Percentiles rank a stretch among this genome's conserved stretches.
phyloP scores from a whole-genome alignment of 2,113 vertebrate genomes.

The Pelobates fuscus region DNA sequence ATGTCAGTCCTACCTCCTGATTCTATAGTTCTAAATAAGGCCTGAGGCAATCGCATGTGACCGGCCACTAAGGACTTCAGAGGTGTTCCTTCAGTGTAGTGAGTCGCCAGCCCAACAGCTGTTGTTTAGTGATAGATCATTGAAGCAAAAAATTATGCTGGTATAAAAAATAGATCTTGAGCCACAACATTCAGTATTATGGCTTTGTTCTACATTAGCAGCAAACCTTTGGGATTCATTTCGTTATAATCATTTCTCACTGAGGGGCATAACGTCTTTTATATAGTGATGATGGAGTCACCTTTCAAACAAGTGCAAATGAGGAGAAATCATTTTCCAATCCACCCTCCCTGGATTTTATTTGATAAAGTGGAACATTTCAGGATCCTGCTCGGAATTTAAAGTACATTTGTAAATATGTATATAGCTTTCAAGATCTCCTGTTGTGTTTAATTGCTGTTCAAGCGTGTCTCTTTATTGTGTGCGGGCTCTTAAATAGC shows the following conservation, averaged over 20 bases:
- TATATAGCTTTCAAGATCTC: conserved; percentile 31
- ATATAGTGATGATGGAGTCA: conserved; percentile 76
- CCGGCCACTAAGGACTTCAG: conserved; percentile 64
- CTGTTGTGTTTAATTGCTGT: conserved; percentile 55
- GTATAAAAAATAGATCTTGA: conserved; percentile 81
- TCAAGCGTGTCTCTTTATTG: conserved; percentile 7
- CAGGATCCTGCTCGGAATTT: conserved; percentile 57
- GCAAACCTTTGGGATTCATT: conserved; percentile 79
- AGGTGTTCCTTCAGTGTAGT: conserved; percentile 61
- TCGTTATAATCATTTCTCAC: conserved; percentile 80
- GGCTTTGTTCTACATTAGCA: conserved; percentile 77
- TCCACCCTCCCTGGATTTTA: conserved; percentile 60
- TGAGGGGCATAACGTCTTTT: conserved; percentile 75
- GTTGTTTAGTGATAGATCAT: conserved; percentile 89
- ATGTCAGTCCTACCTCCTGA: conserved; percentile 64
- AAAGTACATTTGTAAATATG: conserved; percentile 58
- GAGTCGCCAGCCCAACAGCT: conserved; percentile 76
- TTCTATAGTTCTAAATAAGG: conserved; percentile 64
- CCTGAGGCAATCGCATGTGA: conserved; percentile 71
- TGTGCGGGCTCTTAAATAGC: no score
- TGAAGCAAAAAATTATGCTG: conserved; percentile 89
- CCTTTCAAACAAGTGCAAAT: conserved; percentile 80
- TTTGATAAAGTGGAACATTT: conserved; percentile 59
- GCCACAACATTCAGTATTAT: conserved; percentile 64
- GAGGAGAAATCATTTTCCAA: conserved; percentile 70